These are phyloP conservation scores for Eudemis profundana DNA, from an alignment of 2,888 invertebrate genomes.

Conservation along the genomic window DNA sequence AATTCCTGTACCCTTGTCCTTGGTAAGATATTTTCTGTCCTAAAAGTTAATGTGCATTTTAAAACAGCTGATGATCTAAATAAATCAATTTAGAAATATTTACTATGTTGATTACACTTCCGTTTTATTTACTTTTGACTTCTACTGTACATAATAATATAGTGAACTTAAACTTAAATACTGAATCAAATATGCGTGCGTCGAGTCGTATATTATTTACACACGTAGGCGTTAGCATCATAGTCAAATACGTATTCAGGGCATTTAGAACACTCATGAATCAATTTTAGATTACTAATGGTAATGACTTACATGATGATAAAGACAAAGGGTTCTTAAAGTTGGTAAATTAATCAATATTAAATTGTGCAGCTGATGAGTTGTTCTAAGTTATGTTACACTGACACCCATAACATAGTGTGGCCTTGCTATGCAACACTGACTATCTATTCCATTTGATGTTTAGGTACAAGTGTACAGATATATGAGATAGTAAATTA, in stretches of 20 bases:
- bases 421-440: background rate
- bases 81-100: background rate
- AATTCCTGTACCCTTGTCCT: background rate
- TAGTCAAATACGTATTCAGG: background rate
- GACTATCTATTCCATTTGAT: background rate
- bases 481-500: background rate
- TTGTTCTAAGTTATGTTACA: background rate
- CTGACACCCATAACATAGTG: background rate
- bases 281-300: too few species aligned
- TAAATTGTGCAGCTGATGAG: too few species aligned
- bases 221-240: background rate
- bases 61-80: slow-evolving; percentile 28
- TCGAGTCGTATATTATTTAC: background rate
- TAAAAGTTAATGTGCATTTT: background rate
- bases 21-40: slow-evolving; percentile 17
- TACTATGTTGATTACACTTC: background rate
- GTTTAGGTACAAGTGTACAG: background rate
- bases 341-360: too few species aligned
- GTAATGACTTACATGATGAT: too few species aligned
- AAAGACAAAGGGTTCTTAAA: too few species aligned
- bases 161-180: background rate
- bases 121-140: background rate
- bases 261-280: too few species aligned
- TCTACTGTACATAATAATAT: background rate
- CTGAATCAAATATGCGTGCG: background rate